Percentiles rank a stretch among this genome's conserved stretches.
phyloP scores from a whole-genome alignment of 2,113 vertebrate species.

The Podarcis cretensis region DNA sequence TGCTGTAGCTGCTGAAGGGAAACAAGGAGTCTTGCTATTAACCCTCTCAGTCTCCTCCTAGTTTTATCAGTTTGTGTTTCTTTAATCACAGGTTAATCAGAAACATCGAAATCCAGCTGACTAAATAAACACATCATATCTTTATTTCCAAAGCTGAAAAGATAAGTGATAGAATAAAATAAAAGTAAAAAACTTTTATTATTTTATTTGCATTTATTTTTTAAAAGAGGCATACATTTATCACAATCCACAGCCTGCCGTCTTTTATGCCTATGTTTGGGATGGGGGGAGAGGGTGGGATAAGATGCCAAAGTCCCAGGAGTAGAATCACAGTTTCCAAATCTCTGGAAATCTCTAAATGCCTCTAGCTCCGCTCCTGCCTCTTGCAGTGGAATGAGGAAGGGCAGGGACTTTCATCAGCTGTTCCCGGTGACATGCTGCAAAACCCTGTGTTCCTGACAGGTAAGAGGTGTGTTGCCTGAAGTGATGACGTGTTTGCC shows the following conservation, averaged over 20 bases:
- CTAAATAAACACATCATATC: background rate
- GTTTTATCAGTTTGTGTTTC: background rate
- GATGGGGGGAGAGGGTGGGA: too few relatives aligned
- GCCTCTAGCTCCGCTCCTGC: background rate
- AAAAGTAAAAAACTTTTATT: background rate
- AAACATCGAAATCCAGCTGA: too few relatives aligned
- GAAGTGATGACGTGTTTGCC: slow-evolving; percentile 52
- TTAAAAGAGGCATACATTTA: background rate
- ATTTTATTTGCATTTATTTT: background rate
- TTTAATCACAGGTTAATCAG: background rate
- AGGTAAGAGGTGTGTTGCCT: background rate
- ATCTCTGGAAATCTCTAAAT: background rate
- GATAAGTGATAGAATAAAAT: background rate
- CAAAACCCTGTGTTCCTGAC: slow-evolving; percentile 10
- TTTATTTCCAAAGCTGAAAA: background rate
- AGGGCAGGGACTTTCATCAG: background rate
- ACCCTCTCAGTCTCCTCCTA: background rate
- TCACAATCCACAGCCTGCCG: background rate
- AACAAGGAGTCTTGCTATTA: background rate
- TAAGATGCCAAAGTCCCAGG: background rate
- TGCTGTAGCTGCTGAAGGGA: background rate
- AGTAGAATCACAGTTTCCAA: background rate
- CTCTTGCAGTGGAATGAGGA: background rate
- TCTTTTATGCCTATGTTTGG: background rate
- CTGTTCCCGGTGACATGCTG: background rate